Evolutionary conservation across 2,797 vertebrate genomes (phyloP).

Genomic region (Diglossa cyanea): DNA sequence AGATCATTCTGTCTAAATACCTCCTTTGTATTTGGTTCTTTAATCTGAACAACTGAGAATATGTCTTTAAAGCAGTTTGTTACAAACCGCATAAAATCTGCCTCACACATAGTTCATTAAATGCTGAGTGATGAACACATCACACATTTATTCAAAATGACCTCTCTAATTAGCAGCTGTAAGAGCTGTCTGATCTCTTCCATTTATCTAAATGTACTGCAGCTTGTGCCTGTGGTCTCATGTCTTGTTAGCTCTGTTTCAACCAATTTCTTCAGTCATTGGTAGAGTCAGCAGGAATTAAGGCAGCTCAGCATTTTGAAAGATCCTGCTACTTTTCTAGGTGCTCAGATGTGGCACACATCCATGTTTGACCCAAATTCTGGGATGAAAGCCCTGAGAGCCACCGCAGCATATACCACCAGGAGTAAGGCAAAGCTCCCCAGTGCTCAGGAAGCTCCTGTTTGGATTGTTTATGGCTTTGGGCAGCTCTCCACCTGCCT

Average conservation of each 20-base stretch:
- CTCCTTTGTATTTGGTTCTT: neutral
- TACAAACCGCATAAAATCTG: neutral
- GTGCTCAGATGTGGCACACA: neutral
- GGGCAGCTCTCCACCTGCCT: neutral
- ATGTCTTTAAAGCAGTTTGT: neutral
- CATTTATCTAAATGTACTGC: neutral
- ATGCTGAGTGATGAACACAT: neutral
- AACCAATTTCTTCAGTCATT: neutral
- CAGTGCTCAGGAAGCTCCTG: neutral
- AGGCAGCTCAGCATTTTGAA: neutral
- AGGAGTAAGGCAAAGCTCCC: neutral
- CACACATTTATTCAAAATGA: neutral
- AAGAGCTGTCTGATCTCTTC: neutral
- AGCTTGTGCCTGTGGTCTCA: neutral
- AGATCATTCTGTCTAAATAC: neutral
- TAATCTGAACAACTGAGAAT: neutral
- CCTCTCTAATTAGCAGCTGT: constrained; percentile 20
- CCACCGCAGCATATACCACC: fast-evolving
- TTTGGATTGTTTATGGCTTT: neutral
- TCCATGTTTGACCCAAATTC: neutral
- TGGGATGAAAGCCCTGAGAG: neutral
- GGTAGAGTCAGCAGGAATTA: neutral
- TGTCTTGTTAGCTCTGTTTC: neutral
- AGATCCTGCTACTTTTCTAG: neutral
- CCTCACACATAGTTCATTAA: neutral